Conservation (phyloP, 2,113 vertebrate species). For the Elanus axillaris region DNA sequence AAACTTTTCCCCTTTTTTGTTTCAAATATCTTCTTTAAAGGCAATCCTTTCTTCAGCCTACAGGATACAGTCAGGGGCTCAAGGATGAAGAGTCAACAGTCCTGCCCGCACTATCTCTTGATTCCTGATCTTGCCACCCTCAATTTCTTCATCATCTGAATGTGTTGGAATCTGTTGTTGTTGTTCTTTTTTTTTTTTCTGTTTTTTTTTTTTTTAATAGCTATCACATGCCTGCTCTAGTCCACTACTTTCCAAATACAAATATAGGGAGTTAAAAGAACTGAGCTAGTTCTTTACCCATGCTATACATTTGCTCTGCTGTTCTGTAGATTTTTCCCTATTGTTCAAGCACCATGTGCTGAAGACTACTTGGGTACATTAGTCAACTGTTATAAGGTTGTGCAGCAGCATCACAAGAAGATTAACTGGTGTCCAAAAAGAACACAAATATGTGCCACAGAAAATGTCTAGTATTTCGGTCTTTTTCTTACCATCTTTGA, state of each 20-base stretch:
- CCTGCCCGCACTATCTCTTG: not conserved
- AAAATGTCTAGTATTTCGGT: not conserved
- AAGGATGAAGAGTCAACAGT: not conserved
- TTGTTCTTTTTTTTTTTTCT: no score
- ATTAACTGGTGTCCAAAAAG: not conserved
- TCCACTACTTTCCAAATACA: not conserved
- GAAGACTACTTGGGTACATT: not conserved
- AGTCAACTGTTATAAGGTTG: not conserved
- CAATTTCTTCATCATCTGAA: not conserved
- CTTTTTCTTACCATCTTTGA: not conserved
- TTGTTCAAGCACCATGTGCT: not conserved
- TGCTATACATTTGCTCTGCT: not conserved
- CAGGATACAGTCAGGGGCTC: not conserved
- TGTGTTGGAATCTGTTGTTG: not conserved
- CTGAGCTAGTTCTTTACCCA: not conserved
- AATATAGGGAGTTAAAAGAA: not conserved
- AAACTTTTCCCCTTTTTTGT: not conserved
- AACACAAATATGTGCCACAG: not conserved
- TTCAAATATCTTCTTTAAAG: not conserved
- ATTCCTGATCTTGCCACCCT: not conserved
- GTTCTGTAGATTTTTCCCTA: not conserved
- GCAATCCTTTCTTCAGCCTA: not conserved
- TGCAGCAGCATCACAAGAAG: not conserved
- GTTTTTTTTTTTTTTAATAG: accelerated
- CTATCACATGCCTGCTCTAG: not conserved